Evolutionary conservation across 2,113 vertebrate species (phyloP).

Genomic region (Poicephalus meyeri): DNA sequence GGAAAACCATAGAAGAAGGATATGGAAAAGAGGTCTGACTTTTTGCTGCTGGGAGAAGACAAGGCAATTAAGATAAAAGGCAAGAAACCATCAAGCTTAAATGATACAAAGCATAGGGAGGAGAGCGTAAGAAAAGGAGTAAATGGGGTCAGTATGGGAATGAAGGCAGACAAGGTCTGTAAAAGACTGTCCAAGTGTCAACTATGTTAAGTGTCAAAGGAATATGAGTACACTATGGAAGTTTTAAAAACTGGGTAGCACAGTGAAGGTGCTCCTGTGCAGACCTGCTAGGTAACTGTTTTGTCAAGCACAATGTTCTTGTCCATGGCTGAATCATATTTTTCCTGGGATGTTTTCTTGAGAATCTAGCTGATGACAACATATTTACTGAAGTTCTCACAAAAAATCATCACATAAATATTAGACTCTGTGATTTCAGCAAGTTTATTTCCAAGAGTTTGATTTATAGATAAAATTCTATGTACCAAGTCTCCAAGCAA

Average conservation of each 20-base stretch:
- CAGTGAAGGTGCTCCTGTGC: background rate
- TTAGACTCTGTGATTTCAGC: slow-evolving; percentile 57
- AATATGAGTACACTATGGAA: background rate
- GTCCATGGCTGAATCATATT: background rate
- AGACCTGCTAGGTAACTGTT: slow-evolving; percentile 18
- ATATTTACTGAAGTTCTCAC: slow-evolving; percentile 46
- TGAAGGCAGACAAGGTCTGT: background rate
- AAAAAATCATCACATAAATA: slow-evolving; percentile 62
- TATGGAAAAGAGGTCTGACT: background rate
- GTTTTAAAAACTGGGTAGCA: background rate
- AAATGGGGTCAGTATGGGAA: background rate
- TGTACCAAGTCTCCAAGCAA: slow-evolving; percentile 10
- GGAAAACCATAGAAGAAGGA: background rate
- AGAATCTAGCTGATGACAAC: slow-evolving; percentile 45
- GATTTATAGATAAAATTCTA: slow-evolving; percentile 54
- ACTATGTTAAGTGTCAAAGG: background rate
- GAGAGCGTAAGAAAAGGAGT: background rate
- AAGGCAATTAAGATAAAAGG: background rate
- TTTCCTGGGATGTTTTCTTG: slow-evolving; percentile 32
- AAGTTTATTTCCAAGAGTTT: slow-evolving; percentile 51
- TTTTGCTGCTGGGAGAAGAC: background rate
- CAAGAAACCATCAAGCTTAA: background rate
- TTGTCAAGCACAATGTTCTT: background rate
- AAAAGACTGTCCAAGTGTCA: background rate
- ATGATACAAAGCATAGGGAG: background rate